Evolutionary conservation across 1,140 invertebrate genomes (phyloP).

Genomic region (Drosophila fuyamai): DNA sequence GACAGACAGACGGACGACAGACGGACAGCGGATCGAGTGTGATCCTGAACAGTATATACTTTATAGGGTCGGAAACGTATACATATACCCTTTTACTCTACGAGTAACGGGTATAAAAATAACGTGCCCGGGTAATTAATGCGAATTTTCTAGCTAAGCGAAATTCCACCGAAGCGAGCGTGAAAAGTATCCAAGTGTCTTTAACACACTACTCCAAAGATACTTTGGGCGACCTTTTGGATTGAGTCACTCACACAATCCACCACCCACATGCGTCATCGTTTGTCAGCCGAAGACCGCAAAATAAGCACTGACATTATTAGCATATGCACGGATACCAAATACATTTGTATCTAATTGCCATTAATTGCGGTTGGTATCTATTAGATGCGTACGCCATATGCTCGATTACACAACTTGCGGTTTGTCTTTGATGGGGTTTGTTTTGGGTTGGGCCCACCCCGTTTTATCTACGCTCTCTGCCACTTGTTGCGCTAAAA

Average conservation of each 20-base stretch:
- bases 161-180: slow-evolving; percentile 18
- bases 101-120: too few species aligned
- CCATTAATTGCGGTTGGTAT: slow-evolving; percentile 37
- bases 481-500: slow-evolving; percentile 26
- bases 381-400: slow-evolving; percentile 48
- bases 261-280: slow-evolving; percentile 27
- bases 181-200: background rate
- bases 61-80: too few species aligned
- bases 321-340: slow-evolving; percentile 48
- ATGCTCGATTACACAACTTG: slow-evolving; percentile 63
- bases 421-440: slow-evolving; percentile 42
- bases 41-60: too few species aligned
- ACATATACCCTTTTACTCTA: too few species aligned
- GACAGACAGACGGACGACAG: too few species aligned
- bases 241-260: slow-evolving; percentile 10
- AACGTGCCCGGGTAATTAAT: slow-evolving; percentile 19
- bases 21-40: too few species aligned
- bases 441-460: slow-evolving; percentile 17
- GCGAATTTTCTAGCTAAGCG: slow-evolving; percentile 11
- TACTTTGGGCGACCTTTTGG: slow-evolving; percentile 3
- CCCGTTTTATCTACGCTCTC: background rate
- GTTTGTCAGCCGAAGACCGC: slow-evolving; percentile 6
- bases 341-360: slow-evolving; percentile 55
- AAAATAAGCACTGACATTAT: slow-evolving; percentile 23
- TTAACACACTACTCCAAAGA: background rate